Base-by-base conservation (phyloP, 2,888 invertebrate species). In the Poecilus cupreus region DNA sequence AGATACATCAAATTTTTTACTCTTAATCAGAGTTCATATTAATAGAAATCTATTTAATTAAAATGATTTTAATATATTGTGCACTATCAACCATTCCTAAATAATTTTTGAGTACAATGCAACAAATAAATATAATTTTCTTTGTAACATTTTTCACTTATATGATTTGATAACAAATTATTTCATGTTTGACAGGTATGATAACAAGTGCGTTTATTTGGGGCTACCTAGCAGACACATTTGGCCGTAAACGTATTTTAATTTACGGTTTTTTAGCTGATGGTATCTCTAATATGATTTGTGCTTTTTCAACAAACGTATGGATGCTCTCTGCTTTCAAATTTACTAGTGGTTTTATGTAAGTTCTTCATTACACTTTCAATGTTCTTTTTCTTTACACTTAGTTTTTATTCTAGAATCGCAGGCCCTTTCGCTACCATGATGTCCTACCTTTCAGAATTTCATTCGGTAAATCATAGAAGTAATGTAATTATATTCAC, bases 181-280 rank as follows among this genome's bases (percentile, higher is more conserved):
- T 32, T 32, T 5, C 4, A 32, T 13, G 78, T 32, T 60, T 85
- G 86, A 0, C 86, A 95, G 96, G 95, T 16, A 96, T 96, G 94
- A 93, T 94, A 84, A 90, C 92, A 0, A 94, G 95, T 49, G 94
- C 94, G 0, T 91, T 94, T 87, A 83, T 94, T 1, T 96, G 96
- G 96, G 95, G 96, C 0, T 95, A 93, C 86, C 87, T 95, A 4
- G 93, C 94, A 0, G 96, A 96, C 86, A 93, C 94, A 0, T 90
- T 94, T 82, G 96, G 95, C 5, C 90, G 94, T 81, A 92, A 91
- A 83, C 92, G 91, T 85, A 91, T 95, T 76, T 89, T 96, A 84
- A 89, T 94, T 26, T 90, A 91, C 86, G 95, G 95, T 0, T 93
- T 93, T 86, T 86, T 94, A 64, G 86, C 91, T 6, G 92, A 95